These are phyloP conservation scores for Keiferia lycopersicella DNA, from an alignment of 2,888 invertebrate species.

Conservation along the genomic window DNA sequence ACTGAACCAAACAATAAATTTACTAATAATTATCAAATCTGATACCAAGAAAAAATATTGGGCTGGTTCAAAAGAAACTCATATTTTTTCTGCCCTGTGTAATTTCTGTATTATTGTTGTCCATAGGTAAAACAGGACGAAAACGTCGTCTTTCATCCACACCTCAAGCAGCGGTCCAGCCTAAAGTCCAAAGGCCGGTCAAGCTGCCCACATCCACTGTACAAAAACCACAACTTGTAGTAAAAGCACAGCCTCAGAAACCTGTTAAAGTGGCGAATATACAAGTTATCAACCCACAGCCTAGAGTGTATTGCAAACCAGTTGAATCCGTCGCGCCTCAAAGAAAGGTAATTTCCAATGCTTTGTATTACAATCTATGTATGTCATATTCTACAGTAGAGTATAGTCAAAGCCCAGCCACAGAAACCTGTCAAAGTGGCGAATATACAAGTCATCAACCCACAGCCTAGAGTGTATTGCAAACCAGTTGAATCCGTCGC, in stretches of 20 bases:
- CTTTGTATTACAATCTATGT: too few relatives aligned
- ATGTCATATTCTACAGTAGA: too few relatives aligned
- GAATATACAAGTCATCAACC: conserved; percentile 70
- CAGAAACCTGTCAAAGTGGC: conserved; percentile 70
- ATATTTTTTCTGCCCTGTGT: too few relatives aligned
- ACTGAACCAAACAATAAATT: too few relatives aligned
- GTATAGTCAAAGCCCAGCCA: conserved; percentile 71
- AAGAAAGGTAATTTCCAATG: conserved; percentile 61
- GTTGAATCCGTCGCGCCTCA: conserved; percentile 71
- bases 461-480: conserved; percentile 72
- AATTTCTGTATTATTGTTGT: not conserved
- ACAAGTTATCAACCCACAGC: conserved; percentile 69
- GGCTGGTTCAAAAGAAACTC: too few relatives aligned
- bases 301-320: conserved; percentile 74
- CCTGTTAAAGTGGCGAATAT: conserved; percentile 70
- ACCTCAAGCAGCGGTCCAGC: conserved; percentile 62
- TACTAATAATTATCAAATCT: too few relatives aligned
- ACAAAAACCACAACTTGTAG: conserved; percentile 69
- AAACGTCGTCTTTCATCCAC: conserved; percentile 74
- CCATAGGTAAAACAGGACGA: conserved; percentile 63
- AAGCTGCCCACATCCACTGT: conserved; percentile 54
- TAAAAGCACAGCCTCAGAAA: conserved; percentile 72
- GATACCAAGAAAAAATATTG: too few relatives aligned
- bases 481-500: conserved; percentile 72
- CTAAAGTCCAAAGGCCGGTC: conserved; percentile 70